Evolutionary conservation across 2,797 vertebrate species (phyloP).

Genomic region (Lepus oiostolus): DNA sequence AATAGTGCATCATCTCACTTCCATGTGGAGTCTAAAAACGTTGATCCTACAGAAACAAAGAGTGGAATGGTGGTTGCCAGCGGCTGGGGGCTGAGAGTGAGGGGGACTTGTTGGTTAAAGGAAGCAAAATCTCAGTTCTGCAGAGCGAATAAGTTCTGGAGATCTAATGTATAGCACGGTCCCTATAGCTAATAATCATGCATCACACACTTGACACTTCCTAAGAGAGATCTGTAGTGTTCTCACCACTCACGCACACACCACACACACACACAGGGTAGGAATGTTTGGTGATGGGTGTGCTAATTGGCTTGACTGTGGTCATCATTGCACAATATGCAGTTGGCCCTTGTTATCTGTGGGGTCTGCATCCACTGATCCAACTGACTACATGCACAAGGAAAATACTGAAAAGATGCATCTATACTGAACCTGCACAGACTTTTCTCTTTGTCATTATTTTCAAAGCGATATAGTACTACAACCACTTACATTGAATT

Average conservation of each 20-base stretch:
- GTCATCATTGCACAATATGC: not conserved
- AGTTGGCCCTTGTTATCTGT: not conserved
- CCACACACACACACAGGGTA: not conserved
- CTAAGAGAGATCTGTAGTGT: not conserved
- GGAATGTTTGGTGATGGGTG: not conserved
- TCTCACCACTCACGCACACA: not conserved
- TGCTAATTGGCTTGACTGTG: not conserved
- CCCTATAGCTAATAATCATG: not conserved
- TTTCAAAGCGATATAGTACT: not conserved
- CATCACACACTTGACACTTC: not conserved
- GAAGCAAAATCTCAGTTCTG: not conserved
- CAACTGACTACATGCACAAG: not conserved
- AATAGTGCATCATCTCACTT: not conserved
- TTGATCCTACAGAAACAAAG: not conserved
- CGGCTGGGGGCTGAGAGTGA: not conserved
- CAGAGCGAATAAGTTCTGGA: not conserved
- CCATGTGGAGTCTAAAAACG: not conserved
- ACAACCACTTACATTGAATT: not conserved
- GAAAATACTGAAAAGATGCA: not conserved
- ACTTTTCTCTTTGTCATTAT: not conserved
- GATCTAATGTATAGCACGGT: not conserved
- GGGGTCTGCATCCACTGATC: not conserved
- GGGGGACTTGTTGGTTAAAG: not conserved
- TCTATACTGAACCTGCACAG: not conserved
- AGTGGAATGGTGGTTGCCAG: not conserved